Conservation (phyloP, 2,888 invertebrate species). For the Diarsia rubi region DNA sequence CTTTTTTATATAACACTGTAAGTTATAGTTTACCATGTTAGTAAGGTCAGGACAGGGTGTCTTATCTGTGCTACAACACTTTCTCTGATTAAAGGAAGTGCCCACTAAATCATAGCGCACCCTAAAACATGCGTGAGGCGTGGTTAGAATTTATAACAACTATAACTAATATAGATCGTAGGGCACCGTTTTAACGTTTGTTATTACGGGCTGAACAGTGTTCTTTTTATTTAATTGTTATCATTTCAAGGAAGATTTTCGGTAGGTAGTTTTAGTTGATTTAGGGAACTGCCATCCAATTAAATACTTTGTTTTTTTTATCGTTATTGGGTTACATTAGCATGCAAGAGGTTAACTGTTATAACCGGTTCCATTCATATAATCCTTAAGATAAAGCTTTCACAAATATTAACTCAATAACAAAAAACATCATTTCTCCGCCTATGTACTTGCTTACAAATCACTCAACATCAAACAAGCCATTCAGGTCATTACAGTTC, state of each 20-base stretch:
- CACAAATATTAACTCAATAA: not conserved
- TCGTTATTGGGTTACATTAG: not conserved
- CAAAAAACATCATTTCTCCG: not conserved
- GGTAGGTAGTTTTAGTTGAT: not conserved
- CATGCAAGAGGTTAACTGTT: not conserved
- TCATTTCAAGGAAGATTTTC: not conserved
- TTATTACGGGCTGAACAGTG: constrained; percentile 22
- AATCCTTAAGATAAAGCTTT: not conserved
- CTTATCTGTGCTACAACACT: constrained; percentile 73
- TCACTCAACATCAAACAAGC: constrained; percentile 8
- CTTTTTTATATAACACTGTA: not conserved
- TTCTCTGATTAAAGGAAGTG: constrained; percentile 81
- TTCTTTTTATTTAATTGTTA: constrained; percentile 9
- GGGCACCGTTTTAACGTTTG: constrained; percentile 19
- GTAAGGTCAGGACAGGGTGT: constrained; percentile 48
- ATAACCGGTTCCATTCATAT: not conserved
- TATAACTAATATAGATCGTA: constrained; percentile 45
- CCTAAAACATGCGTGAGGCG: constrained; percentile 76
- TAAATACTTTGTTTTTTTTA: not conserved
- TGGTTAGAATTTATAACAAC: constrained; percentile 68
- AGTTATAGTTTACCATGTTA: constrained; percentile 24
- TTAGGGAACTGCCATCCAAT: not conserved
- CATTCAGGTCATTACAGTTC: not conserved
- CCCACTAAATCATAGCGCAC: constrained; percentile 80
- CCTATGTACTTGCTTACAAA: not conserved